These are phyloP conservation scores for Meteorus sp. DNA, from an alignment of 1,140 invertebrate genomes.

Conservation along the genomic window DNA sequence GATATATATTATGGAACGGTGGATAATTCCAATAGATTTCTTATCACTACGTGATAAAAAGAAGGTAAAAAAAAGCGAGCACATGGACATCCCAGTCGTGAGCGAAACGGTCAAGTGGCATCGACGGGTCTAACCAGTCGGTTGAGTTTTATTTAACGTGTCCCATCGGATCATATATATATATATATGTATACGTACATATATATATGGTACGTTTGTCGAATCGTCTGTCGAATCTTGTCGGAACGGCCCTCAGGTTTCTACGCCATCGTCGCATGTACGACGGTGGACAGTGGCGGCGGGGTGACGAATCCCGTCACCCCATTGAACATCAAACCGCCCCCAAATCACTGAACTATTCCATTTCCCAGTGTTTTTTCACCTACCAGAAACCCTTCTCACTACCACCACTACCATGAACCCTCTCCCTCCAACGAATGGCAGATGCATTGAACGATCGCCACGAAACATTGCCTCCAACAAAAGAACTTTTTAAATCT, in stretches of 20 bases:
- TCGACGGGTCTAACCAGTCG: constrained; percentile 8
- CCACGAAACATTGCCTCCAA: constrained; percentile 41
- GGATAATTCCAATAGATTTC: too few species aligned
- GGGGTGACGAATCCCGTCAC: constrained; percentile 9
- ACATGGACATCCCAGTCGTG: constrained; percentile 1
- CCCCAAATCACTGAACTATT: constrained; percentile 10
- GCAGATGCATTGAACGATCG: constrained; percentile 47
- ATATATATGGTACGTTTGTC: constrained; percentile 15
- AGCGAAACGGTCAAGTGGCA: constrained; percentile 21
- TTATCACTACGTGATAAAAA: not conserved
- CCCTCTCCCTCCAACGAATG: constrained; percentile 53
- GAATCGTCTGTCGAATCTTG: constrained; percentile 21
- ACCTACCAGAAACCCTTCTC: too few species aligned
- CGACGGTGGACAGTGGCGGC: too few species aligned
- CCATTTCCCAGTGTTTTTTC: constrained; percentile 24
- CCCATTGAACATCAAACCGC: constrained; percentile 9
- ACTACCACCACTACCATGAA: too few species aligned
- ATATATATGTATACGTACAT: too few species aligned
- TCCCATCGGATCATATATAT: constrained; percentile 10
- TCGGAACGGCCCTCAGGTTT: constrained; percentile 6
- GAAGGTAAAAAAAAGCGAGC: not conserved
- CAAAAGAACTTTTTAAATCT: constrained; percentile 33
- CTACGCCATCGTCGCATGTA: too few species aligned
- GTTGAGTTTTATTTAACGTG: constrained; percentile 15
- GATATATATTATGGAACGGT: too few species aligned